Base-by-base conservation (phyloP, 2,797 vertebrate genomes). In the Natrix natrix region DNA sequence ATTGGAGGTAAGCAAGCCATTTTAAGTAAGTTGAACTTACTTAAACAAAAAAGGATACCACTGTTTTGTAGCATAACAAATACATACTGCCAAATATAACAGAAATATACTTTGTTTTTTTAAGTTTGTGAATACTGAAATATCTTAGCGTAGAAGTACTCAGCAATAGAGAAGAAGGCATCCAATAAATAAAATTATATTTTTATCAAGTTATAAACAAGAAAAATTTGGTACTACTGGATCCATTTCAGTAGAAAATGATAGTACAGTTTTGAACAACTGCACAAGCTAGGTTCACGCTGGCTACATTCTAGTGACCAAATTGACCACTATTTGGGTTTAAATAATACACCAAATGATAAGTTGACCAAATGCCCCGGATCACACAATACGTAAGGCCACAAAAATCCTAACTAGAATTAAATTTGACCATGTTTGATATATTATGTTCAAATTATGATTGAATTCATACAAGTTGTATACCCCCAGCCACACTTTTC, bases 131-230 rank as follows among this genome's bases (percentile, higher is more conserved):
- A 52, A 48, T 26, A 37, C 3, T 86, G 24, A 5, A 94, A 60
- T 69, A 91, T 87, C 26, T 66, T 10, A 22, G 4, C 5, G 10
- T 61, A 88, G 11, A 63, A 78, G 5, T 43, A 56, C 12, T 87
- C 43, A n/a, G 48, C 92, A 93, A 7, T 43, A 91, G 0, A 11
- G 57, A 87, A 90, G 56, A 86, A 94, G 88, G 89, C 55, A 93
- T 94, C 91, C 37, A 90, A 86, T 74, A 90, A 91, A 0, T 28
- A 43, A 92, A 92, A 83, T 8, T 6, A n/a, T 69, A n/a, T 93
- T 54, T 91, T 63, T 90, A 32, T 94, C 86, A 28, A 93, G 3
- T 54, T 26, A 86, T 3, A 63, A 92, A 61, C 74, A 17, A 54
- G 14, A 10, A 55, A 37, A 57, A 55, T 28, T 10, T 54, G 14